These are phyloP conservation scores for Troglohyphantes excavatus DNA, from an alignment of 2,888 invertebrate species.

Conservation along the genomic window DNA sequence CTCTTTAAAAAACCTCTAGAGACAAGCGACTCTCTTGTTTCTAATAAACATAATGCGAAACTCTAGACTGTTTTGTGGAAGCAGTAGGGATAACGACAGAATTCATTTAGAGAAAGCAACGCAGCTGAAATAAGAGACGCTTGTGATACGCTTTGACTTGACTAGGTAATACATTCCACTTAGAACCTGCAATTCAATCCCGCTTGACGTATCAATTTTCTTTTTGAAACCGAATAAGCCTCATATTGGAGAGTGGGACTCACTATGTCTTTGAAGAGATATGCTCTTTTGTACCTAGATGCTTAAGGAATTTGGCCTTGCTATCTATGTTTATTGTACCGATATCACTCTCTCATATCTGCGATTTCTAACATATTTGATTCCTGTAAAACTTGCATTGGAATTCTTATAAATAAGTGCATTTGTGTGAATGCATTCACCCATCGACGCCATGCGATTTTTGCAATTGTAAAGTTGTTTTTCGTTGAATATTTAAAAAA, in stretches of 20 bases:
- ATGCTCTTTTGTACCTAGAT: background rate
- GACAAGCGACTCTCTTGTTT: too few species aligned
- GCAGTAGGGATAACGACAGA: slow-evolving; percentile 11
- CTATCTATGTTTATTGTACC: background rate
- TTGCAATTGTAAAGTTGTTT: too few species aligned
- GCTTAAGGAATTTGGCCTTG: background rate
- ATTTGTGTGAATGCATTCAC: too few species aligned
- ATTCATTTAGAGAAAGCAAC: slow-evolving; percentile 1
- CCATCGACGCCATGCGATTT: too few species aligned
- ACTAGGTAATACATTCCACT: slow-evolving; percentile 62
- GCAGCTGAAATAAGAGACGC: slow-evolving; percentile 24
- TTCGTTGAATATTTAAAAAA: too few species aligned
- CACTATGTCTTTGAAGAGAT: slow-evolving; percentile 28
- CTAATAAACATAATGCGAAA: too few species aligned
- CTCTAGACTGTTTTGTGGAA: too few species aligned
- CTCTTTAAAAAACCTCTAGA: too few species aligned
- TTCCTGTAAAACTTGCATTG: too few species aligned
- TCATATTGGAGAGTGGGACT: slow-evolving; percentile 19
- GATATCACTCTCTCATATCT: background rate
- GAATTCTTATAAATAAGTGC: too few species aligned
- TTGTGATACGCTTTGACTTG: slow-evolving; percentile 61
- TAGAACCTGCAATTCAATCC: slow-evolving; percentile 47
- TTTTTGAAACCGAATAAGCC: slow-evolving; percentile 19
- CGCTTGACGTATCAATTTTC: slow-evolving; percentile 44
- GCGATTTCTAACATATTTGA: too few species aligned